These are phyloP conservation scores for Apocheima hispidaria DNA, from an alignment of 2,888 invertebrate genomes.

Conservation along the genomic window DNA sequence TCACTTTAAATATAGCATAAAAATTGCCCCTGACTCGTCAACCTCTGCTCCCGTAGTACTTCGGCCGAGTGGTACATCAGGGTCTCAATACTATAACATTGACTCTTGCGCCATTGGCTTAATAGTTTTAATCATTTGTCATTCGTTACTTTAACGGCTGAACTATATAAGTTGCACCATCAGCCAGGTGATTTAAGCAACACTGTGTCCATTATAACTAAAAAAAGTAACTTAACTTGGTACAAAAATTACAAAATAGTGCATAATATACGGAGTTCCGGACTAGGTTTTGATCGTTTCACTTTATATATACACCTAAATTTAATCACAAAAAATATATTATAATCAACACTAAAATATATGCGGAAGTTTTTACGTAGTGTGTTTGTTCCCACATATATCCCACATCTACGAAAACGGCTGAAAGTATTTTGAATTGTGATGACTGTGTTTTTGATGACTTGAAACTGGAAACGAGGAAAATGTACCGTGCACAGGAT, in stretches of 20 bases:
- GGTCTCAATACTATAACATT: slow-evolving; percentile 32
- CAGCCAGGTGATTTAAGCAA: slow-evolving; percentile 59
- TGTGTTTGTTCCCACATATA: too few relatives aligned
- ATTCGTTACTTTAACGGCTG: slow-evolving; percentile 49
- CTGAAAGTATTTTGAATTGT: too few relatives aligned
- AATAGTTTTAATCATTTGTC: slow-evolving; percentile 57
- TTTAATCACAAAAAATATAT: too few relatives aligned
- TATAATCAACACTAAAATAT: too few relatives aligned
- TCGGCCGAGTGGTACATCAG: slow-evolving; percentile 33
- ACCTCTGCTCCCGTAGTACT: slow-evolving; percentile 33
- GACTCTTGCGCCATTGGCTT: slow-evolving; percentile 42
- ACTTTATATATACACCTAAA: neutral
- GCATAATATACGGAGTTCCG: neutral
- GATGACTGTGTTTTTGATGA: too few relatives aligned
- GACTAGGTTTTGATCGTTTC: neutral
- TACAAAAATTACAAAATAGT: neutral
- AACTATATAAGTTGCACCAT: slow-evolving; percentile 58
- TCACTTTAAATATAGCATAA: neutral
- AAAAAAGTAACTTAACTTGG: slow-evolving; percentile 20
- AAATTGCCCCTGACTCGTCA: slow-evolving; percentile 17
- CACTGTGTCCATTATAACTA: slow-evolving; percentile 38
- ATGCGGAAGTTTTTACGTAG: too few relatives aligned
- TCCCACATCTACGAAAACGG: too few relatives aligned
- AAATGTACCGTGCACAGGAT: too few relatives aligned
- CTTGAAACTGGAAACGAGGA: too few relatives aligned